Evolutionary conservation across 2,888 invertebrate species (phyloP).

Genomic region (Biston stratarius): DNA sequence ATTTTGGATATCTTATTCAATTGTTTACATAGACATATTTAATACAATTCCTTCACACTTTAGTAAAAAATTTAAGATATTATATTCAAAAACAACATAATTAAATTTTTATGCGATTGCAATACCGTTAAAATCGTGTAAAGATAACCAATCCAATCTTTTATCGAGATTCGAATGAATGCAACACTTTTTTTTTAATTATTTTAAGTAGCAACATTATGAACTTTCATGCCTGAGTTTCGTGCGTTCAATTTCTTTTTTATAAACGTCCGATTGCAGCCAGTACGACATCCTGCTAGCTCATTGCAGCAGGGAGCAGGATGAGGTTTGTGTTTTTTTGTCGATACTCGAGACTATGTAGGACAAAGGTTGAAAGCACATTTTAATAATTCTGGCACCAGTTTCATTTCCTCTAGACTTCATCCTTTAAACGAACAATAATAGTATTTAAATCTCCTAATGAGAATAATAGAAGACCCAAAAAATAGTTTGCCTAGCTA

Average conservation of each 20-base stretch:
- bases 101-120: background rate
- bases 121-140: background rate
- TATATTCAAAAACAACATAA: too few relatives aligned
- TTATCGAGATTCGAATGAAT: slow-evolving; percentile 13
- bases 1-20: too few relatives aligned
- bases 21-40: too few relatives aligned
- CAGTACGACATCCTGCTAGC: slow-evolving; percentile 33
- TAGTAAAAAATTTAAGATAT: too few relatives aligned
- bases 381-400: slow-evolving; percentile 13
- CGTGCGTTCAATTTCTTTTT: slow-evolving; percentile 24
- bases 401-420: slow-evolving; percentile 13
- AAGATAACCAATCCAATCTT: slow-evolving; percentile 8
- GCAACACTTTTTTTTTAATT: background rate
- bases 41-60: too few relatives aligned
- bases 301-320: slow-evolving; percentile 48
- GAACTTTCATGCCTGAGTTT: slow-evolving; percentile 26
- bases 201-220: slow-evolving; percentile 5
- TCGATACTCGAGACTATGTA: slow-evolving; percentile 16
- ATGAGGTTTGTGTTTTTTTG: slow-evolving; percentile 59
- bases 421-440: background rate
- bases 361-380: slow-evolving; percentile 24
- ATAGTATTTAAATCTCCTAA: background rate
- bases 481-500: background rate
- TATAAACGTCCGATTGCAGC: slow-evolving; percentile 21
- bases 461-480: background rate